These are phyloP conservation scores for Anhinga anhinga DNA, from an alignment of 2,113 vertebrate genomes.

Conservation along the genomic window DNA sequence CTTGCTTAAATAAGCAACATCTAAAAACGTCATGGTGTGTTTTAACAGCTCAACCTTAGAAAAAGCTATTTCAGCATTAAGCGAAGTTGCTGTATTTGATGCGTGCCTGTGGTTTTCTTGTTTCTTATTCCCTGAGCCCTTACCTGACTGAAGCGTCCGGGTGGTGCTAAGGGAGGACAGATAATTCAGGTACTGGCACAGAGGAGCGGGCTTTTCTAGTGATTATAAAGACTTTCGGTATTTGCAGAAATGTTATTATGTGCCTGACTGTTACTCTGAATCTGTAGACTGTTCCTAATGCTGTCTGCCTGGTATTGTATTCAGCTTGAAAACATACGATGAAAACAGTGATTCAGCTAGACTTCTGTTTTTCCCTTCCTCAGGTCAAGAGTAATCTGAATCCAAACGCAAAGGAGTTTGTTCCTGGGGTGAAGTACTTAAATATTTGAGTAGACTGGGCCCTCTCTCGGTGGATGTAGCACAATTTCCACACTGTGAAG, in stretches of 20 bases:
- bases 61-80: not conserved
- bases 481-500: conserved; percentile 89
- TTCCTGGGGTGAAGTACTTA: conserved; percentile 91
- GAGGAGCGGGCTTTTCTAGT: not conserved
- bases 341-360: not conserved
- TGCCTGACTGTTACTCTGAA: not conserved
- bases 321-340: not conserved
- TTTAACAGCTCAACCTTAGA: not conserved
- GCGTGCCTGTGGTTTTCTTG: not conserved
- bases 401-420: conserved; percentile 94
- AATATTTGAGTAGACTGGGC: conserved; percentile 83
- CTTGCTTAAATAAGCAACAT: not conserved
- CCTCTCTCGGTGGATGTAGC: conserved; percentile 80
- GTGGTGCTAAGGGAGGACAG: not conserved
- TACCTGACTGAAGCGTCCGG: not conserved
- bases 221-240: not conserved
- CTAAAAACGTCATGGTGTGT: not conserved
- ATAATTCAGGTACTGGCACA: not conserved
- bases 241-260: fast-evolving
- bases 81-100: not conserved
- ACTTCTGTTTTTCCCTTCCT: conserved; percentile 61
- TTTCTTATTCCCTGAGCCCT: not conserved
- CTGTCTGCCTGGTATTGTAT: not conserved
- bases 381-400: conserved; percentile 92
- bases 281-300: not conserved